phyloP scores from a whole-genome alignment of 1,140 invertebrate species.

The Neodiprion virginianus region DNA sequence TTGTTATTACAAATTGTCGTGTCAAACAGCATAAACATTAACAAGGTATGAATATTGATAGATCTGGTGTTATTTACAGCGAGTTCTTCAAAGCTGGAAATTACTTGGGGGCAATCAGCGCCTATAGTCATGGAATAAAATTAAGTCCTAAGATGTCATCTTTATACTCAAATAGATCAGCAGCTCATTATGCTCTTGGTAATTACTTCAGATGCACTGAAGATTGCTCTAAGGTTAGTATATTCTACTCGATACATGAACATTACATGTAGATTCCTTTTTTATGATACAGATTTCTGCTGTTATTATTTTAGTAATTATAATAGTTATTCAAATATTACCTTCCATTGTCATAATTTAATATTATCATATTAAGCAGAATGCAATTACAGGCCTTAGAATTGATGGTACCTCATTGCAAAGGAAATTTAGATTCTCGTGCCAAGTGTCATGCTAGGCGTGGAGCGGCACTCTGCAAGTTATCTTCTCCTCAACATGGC shows the following conservation, averaged over 20 bases:
- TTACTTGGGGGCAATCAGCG: slow-evolving; percentile 81
- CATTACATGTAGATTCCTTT: background rate
- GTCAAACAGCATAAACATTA: slow-evolving; percentile 5
- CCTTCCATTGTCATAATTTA: slow-evolving; percentile 10
- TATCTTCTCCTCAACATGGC: slow-evolving; percentile 75
- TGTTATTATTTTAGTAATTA: no score
- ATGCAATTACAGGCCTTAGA: slow-evolving; percentile 73
- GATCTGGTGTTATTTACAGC: slow-evolving; percentile 48
- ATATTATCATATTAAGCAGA: slow-evolving; percentile 42
- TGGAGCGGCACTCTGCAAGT: slow-evolving; percentile 74
- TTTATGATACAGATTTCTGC: no score
- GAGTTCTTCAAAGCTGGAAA: slow-evolving; percentile 78
- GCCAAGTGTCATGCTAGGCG: slow-evolving; percentile 74
- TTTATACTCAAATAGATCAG: slow-evolving; percentile 78
- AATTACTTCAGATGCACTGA: slow-evolving; percentile 77
- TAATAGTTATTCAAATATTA: slow-evolving; percentile 36
- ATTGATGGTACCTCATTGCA: slow-evolving; percentile 73
- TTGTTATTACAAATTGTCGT: slow-evolving; percentile 15
- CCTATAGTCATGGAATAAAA: slow-evolving; percentile 80
- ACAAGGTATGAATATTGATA: background rate
- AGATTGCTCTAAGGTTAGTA: slow-evolving; percentile 67
- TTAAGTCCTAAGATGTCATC: slow-evolving; percentile 76
- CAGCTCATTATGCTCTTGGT: slow-evolving; percentile 75
- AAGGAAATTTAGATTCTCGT: slow-evolving; percentile 73
- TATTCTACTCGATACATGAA: background rate